Evolutionary conservation across 2,888 invertebrate species (phyloP), one percentile per base, ranked within the genome.

Genomic region (Pardosa pseudoannulata): DNA sequence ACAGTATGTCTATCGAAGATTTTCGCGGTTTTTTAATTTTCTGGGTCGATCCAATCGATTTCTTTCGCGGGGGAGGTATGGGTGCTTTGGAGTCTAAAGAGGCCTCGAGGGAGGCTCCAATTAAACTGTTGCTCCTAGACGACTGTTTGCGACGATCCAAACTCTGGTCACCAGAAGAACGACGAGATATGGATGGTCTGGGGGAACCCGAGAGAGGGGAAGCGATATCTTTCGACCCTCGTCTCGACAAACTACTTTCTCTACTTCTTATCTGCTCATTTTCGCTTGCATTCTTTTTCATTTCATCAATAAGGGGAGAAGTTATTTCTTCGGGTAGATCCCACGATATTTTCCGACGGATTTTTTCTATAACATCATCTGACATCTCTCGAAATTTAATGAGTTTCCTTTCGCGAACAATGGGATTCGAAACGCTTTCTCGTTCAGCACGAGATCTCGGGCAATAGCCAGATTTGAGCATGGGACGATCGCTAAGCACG

Each of bases 371-470:
- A 28, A 86, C 74, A 36, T 86, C 85, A 36, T 74, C 74, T 1
- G 79, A 70, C 9, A 79, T 73, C 64, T 86, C 85, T 28, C 76
- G 82, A 78, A 87, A 87, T 32, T 87, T 87, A 5, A 87, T 87
- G 1, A 87, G 67, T 32, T 87, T 80, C n/a, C 87, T 65, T 32
- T 87, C 80, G 27, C 87, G 65, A 39, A 76, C 72, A 16, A 87
- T 50, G 0, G 76, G 80, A 23, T 65, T 46, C 5, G 46, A 72
- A 2, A 29, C 50, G 9, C 31, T 46, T 27, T 76, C 67, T 9
- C 79, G 29, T 32, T 87, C 76, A 28, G 56, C 39, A 5, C 87
- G 75, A 27, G 83, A 72, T 41, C 50, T 46, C 0, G 87, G 87
- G 23, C 32, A 39, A 67, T 62, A 87, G 36, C 74, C 64, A 0